phyloP scores from a whole-genome alignment of 2,888 invertebrate species.

The Spodoptera picta region DNA sequence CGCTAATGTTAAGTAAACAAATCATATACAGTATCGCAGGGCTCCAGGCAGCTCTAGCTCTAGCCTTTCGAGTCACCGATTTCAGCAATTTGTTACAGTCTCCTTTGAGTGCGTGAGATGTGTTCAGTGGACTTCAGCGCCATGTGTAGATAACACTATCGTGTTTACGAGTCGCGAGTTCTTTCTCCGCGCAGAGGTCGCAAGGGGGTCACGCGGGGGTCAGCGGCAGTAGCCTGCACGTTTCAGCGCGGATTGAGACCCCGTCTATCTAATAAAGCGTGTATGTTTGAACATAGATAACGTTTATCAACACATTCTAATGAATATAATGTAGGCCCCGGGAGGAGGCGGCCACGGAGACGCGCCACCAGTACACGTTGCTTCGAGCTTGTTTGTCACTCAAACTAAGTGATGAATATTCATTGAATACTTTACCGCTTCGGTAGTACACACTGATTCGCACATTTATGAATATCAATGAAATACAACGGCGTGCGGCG shows the following conservation, averaged over 20 bases:
- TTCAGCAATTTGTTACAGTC: background rate
- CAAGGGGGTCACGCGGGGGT: constrained; percentile 17
- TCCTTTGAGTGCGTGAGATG: constrained; percentile 13
- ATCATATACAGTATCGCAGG: background rate
- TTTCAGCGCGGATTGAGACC: constrained; percentile 28
- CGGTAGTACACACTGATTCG: constrained; percentile 9
- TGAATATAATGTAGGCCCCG: background rate
- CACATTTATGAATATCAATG: constrained; percentile 36
- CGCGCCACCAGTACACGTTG: constrained; percentile 11
- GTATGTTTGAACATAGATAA: constrained; percentile 4
- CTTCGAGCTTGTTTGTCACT: constrained; percentile 4
- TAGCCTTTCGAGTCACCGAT: too few species aligned
- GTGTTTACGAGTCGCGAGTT: constrained; percentile 50
- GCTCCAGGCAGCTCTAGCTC: too few species aligned
- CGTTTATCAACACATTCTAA: constrained; percentile 10
- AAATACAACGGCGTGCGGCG: constrained; percentile 22
- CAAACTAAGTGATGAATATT: constrained; percentile 30
- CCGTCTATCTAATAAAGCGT: constrained; percentile 6
- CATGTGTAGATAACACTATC: constrained; percentile 58
- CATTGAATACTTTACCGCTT: constrained; percentile 17
- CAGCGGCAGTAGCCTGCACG: constrained; percentile 19
- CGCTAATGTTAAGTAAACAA: background rate
- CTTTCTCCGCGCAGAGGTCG: constrained; percentile 46
- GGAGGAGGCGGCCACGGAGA: background rate
- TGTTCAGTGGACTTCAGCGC: constrained; percentile 38